Evolutionary conservation across 1,140 invertebrate genomes (phyloP), one percentile per base, ranked within the genome.

Genomic region (Zaprionus vittiger): DNA sequence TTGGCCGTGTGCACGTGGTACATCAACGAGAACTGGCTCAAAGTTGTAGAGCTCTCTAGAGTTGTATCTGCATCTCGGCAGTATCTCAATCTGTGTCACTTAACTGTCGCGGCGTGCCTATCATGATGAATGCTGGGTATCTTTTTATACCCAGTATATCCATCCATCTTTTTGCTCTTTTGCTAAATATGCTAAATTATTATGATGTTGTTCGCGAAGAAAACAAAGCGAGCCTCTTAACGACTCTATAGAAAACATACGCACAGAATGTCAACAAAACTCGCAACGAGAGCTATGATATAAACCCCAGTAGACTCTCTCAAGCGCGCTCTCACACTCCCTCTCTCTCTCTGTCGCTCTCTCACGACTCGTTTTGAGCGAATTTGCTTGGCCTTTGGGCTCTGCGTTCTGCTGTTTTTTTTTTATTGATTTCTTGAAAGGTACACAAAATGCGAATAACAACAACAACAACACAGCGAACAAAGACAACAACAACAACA

Each of bases 371-470:
- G 84, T 90, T 89, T 82, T 89, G 81, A 85, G 84, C 81, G 84
- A 89, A 81, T 83, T 78, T 83, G 68, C 75, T 62, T 82, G 79
- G 78, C 69, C 73, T 80, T 79, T 79, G 54, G 68, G 68, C 41
- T n/a, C 47, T 80, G 80, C 61, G 83, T 77, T 86, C 80, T 75
- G 77, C 41, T 75, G 9, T 81, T 80, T 76, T 72, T 74, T 74
- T 85, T 91, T 91, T 91, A 91, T 91, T 91, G 89, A 91, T 91
- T 91, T 91, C 81, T 91, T 91, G 85, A 91, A 91, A 91, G 89
- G 89, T 91, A 91, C 90, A 91, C 89, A 91, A 91, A 91, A 91
- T 90, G 77, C 85, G 77, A 91, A 91, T 81, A 83, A 74, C 83
- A 91, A 79, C 87, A 91, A 91, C 85, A 81, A 77, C 75, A 74